Evolutionary conservation across 2,113 vertebrate species (phyloP).

Genomic region (Ailurus styani): DNA sequence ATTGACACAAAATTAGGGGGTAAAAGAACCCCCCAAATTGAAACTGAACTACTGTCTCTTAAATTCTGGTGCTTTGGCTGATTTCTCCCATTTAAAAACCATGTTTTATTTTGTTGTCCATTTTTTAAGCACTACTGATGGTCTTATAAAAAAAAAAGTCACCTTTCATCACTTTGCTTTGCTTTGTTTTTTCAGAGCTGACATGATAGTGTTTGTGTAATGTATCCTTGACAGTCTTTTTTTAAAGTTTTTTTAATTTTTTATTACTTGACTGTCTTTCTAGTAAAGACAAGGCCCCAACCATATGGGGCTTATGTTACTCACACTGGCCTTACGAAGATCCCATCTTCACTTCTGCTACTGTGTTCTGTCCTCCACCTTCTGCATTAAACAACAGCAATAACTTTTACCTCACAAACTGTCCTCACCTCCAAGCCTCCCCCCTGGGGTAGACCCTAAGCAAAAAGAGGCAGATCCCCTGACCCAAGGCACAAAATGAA

Average conservation of each 20-base stretch:
- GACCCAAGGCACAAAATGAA: not conserved
- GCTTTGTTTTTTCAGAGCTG: not conserved
- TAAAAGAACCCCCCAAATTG: not conserved
- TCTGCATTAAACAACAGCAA: not conserved
- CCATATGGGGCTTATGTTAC: not conserved
- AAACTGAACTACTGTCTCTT: not conserved
- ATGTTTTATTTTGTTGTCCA: not conserved
- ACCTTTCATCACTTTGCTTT: not conserved
- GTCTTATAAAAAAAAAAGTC: not conserved
- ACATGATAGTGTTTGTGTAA: rapidly evolving
- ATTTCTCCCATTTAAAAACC: not conserved
- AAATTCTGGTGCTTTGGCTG: not conserved
- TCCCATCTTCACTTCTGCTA: not conserved
- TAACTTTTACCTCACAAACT: not conserved
- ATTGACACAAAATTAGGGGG: not conserved
- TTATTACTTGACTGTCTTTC: not conserved
- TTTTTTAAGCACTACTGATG: not conserved
- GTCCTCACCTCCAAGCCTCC: not conserved
- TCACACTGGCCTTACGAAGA: rapidly evolving
- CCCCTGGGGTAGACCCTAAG: too few relatives aligned
- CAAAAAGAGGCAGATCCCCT: not conserved
- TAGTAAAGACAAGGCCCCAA: rapidly evolving
- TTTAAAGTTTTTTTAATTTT: too few relatives aligned
- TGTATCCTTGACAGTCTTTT: not conserved
- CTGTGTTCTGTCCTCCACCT: not conserved